Conservation (phyloP, 2,888 invertebrate genomes). For the Lysandra coridon region DNA sequence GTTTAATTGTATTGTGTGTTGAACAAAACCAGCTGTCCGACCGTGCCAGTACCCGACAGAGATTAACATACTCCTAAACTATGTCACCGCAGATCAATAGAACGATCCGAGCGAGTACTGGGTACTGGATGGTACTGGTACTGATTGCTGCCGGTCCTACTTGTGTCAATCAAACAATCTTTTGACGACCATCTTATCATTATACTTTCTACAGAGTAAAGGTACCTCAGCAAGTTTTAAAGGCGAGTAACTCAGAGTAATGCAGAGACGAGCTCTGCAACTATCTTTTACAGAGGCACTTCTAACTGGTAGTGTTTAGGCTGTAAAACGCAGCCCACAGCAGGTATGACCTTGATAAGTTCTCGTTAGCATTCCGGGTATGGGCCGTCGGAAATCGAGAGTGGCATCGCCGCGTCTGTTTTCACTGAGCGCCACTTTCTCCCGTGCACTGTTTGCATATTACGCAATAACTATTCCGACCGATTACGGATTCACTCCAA, state of each 20-base stretch:
- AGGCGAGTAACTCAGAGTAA: background rate
- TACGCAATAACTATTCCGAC: slow-evolving; percentile 11
- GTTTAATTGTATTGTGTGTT: slow-evolving; percentile 1
- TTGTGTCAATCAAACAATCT: slow-evolving; percentile 7
- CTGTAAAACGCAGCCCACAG: no score
- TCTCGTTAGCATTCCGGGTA: slow-evolving; percentile 48
- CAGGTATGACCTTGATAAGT: background rate
- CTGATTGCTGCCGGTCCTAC: background rate
- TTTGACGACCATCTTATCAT: background rate
- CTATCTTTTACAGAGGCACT: no score
- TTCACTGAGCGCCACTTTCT: slow-evolving; percentile 57
- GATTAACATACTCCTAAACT: background rate
- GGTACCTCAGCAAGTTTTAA: background rate
- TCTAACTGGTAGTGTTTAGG: background rate
- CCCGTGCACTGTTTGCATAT: slow-evolving; percentile 56
- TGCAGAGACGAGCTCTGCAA: no score
- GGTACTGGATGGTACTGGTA: background rate
- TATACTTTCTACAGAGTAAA: background rate
- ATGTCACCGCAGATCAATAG: slow-evolving; percentile 3
- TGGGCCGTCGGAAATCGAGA: slow-evolving; percentile 62
- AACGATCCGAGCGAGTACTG: background rate
- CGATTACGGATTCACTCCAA: slow-evolving; percentile 8
- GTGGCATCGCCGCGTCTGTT: slow-evolving; percentile 47
- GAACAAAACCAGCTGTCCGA: background rate
- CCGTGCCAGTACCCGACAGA: background rate